A percentile compares a stretch with the other conserved stretches of the same genome.
Evolutionary conservation across 2,113 vertebrate genomes (phyloP).

Genomic region (Pelodiscus sinensis): DNA sequence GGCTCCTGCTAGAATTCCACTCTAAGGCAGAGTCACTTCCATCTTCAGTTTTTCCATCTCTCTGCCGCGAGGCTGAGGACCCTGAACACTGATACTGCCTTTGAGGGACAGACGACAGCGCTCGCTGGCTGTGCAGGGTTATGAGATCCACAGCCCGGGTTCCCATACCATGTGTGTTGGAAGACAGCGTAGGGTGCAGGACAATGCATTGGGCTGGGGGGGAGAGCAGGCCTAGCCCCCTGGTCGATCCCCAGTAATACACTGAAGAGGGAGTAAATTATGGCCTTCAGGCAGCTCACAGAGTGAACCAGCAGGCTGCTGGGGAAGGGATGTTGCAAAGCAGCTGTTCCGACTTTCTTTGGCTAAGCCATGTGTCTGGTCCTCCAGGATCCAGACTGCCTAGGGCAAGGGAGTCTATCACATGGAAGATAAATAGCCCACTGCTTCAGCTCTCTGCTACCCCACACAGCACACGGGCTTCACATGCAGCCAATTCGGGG

Average conservation of each 20-base stretch:
- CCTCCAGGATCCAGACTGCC: no score
- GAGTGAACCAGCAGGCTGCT: background rate
- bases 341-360: background rate
- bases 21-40: background rate
- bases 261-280: background rate
- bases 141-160: no score
- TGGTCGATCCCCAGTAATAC: background rate
- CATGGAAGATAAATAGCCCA: background rate
- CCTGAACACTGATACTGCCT: no score
- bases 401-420: no score
- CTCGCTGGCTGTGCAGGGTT: no score
- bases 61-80: no score
- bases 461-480: rapidly evolving
- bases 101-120: background rate
- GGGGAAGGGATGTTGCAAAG: no score
- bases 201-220: no score
- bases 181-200: background rate
- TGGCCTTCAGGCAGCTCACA: background rate
- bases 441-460: background rate
- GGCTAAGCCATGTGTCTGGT: background rate
- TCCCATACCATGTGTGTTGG: background rate
- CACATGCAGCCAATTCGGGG: background rate
- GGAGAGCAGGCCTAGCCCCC: no score
- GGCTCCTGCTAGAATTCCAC: no score
- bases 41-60: no score